Conservation (phyloP, 2,797 vertebrate genomes). For the Amazonetta brasiliensis region DNA sequence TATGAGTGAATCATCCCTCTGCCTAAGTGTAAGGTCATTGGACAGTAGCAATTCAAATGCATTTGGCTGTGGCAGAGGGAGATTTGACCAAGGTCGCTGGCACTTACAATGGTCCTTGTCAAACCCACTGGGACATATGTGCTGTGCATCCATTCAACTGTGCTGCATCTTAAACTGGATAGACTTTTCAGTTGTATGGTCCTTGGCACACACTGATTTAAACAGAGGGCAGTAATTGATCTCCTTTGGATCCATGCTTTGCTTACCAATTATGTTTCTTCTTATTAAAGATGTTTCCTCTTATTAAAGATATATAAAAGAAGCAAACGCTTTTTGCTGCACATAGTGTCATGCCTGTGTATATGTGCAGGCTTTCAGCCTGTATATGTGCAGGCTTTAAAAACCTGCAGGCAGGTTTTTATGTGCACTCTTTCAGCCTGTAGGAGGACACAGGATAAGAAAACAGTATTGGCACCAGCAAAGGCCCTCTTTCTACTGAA, state of each 20-base stretch:
- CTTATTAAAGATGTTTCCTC: neutral
- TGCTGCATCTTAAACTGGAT: neutral
- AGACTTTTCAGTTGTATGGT: neutral
- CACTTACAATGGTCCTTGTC: neutral
- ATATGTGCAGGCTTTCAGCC: neutral
- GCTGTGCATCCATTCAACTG: neutral
- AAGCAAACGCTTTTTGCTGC: neutral
- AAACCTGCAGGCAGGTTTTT: too few relatives aligned
- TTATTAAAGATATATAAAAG: neutral
- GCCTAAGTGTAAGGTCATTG: neutral
- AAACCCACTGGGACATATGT: neutral
- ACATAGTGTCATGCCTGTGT: neutral
- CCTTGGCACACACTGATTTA: neutral
- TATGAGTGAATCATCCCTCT: neutral
- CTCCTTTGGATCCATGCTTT: neutral
- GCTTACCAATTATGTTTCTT: neutral
- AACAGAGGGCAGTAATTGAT: neutral
- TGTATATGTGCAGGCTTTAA: neutral
- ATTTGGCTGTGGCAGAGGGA: neutral
- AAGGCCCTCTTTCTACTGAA: neutral
- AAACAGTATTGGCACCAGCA: neutral
- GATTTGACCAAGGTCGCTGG: neutral
- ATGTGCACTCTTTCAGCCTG: neutral
- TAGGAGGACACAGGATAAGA: neutral
- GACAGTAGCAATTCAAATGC: neutral